phyloP scores from a whole-genome alignment of 2,113 vertebrate species.

The Poeciliopsis turrubarensis region DNA sequence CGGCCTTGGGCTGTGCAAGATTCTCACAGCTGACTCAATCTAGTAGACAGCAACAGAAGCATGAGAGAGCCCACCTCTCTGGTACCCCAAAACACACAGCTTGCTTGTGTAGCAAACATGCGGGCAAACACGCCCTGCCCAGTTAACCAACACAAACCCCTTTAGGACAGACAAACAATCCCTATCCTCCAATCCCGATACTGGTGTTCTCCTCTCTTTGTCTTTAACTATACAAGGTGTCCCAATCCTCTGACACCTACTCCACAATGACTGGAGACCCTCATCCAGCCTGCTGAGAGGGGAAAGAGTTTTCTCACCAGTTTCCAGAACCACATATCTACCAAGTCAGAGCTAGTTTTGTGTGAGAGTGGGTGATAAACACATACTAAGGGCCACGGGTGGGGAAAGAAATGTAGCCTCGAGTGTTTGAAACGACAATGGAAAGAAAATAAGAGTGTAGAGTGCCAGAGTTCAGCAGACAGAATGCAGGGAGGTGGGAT shows the following conservation, averaged over 20 bases:
- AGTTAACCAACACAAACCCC: slow-evolving; percentile 12
- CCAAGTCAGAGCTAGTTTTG: background rate
- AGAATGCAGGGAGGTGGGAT: slow-evolving; percentile 37
- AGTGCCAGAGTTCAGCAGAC: slow-evolving; percentile 52
- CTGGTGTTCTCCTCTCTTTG: slow-evolving; percentile 20
- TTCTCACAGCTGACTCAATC: slow-evolving; percentile 42
- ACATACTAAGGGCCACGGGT: slow-evolving; percentile 15
- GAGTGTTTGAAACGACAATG: slow-evolving; percentile 43
- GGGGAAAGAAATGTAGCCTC: slow-evolving; percentile 12
- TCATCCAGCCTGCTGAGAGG: slow-evolving; percentile 1
- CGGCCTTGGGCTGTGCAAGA: slow-evolving; percentile 47
- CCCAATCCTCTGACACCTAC: slow-evolving; percentile 49
- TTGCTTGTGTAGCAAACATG: slow-evolving; percentile 36
- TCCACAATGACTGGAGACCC: slow-evolving; percentile 30
- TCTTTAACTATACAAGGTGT: slow-evolving; percentile 42
- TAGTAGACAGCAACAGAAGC: slow-evolving; percentile 20
- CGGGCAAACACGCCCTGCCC: slow-evolving; percentile 31
- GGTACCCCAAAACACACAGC: slow-evolving; percentile 55
- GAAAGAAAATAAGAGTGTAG: slow-evolving; percentile 39
- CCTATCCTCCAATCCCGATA: slow-evolving; percentile 23
- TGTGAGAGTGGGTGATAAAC: slow-evolving; percentile 28
- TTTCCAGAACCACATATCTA: slow-evolving; percentile 6
- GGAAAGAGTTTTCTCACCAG: background rate
- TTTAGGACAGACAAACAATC: slow-evolving; percentile 49
- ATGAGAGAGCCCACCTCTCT: slow-evolving; percentile 51